Evolutionary conservation across 2,888 invertebrate species (phyloP).

Genomic region (Formica aserva): DNA sequence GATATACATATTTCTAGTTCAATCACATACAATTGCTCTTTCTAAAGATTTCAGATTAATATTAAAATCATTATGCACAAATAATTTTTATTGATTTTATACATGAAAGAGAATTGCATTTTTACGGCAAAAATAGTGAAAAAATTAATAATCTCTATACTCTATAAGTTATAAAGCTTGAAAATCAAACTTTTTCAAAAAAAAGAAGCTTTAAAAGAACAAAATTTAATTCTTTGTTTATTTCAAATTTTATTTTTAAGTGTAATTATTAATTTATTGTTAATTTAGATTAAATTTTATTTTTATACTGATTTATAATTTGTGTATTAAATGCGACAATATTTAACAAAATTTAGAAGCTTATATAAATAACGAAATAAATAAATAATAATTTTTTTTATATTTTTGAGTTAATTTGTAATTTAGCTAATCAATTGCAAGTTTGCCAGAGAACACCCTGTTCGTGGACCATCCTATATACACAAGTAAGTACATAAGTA

Average conservation of each 20-base stretch:
- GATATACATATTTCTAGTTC: background rate
- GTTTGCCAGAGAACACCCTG: background rate
- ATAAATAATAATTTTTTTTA: background rate
- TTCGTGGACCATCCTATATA: background rate
- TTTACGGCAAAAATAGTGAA: slow-evolving; percentile 6
- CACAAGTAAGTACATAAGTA: background rate
- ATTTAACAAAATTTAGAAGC: background rate
- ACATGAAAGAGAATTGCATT: background rate
- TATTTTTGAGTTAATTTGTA: background rate
- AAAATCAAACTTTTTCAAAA: background rate
- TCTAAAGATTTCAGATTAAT: background rate
- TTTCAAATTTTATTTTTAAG: background rate
- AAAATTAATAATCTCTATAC: background rate
- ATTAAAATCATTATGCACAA: background rate
- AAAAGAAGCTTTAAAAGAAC: background rate
- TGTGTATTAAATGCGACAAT: background rate
- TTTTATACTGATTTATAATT: background rate
- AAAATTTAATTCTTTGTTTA: background rate
- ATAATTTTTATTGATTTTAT: background rate
- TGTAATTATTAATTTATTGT: background rate
- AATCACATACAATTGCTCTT: background rate
- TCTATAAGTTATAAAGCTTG: background rate
- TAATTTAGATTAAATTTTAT: too few relatives aligned
- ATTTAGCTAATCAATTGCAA: background rate
- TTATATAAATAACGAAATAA: background rate